Percentiles rank a stretch among this genome's conserved stretches.
Evolutionary conservation across 2,888 invertebrate genomes (phyloP).

Genomic region (Nipponacmea schrenckii): DNA sequence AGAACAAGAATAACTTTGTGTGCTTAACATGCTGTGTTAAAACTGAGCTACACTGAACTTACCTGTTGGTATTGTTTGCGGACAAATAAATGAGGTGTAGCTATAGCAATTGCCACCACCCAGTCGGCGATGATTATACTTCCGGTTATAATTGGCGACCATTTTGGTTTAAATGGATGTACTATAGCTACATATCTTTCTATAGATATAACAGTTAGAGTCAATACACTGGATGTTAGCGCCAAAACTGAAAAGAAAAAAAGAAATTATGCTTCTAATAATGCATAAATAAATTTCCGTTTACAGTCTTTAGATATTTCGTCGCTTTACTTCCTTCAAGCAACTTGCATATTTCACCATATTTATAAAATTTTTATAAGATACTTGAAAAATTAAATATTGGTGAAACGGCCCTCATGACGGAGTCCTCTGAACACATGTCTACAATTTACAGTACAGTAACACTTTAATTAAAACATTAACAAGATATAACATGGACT

Average conservation of each 20-base stretch:
- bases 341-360: no score
- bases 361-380: no score
- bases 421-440: no score
- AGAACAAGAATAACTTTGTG: no score
- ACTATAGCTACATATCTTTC: constrained; percentile 61
- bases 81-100: constrained; percentile 50
- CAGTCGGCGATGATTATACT: constrained; percentile 44
- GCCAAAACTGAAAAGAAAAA: constrained; percentile 45
- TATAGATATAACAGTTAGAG: constrained; percentile 55
- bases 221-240: constrained; percentile 55
- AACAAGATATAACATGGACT: neutral
- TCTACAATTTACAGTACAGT: no score
- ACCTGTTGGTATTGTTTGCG: constrained; percentile 32
- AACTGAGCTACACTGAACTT: constrained; percentile 4
- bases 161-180: constrained; percentile 49
- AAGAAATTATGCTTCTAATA: neutral
- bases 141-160: constrained; percentile 32
- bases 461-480: no score
- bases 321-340: no score
- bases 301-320: no score
- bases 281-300: neutral
- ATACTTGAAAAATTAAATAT: no score
- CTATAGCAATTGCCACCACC: constrained; percentile 43
- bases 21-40: no score
- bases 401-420: no score